These are phyloP conservation scores for Strongylocentrotus purpuratus DNA, from an alignment of 35 echinoderm and acorn worm species.

Conservation along the genomic window DNA sequence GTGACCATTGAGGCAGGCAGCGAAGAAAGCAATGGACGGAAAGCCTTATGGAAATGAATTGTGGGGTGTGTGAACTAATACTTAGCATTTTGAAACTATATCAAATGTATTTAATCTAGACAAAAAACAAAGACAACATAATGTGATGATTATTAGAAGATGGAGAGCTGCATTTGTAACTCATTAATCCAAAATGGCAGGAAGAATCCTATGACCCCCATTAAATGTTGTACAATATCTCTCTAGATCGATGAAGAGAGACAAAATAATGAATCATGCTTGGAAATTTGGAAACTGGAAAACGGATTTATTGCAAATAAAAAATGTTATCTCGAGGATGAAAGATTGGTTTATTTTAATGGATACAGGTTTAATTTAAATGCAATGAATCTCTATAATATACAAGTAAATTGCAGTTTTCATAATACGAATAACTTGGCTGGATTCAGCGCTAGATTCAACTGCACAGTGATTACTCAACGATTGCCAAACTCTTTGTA, in stretches of 20 bases:
- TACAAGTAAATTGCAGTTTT: neutral
- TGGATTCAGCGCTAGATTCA: neutral
- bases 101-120: neutral
- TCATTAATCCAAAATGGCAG: neutral
- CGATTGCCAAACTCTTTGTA: neutral
- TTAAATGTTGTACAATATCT: neutral
- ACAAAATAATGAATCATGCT: neutral
- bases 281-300: neutral
- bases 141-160: neutral
- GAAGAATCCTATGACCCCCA: neutral
- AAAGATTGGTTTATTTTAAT: neutral
- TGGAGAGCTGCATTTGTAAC: neutral
- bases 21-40: neutral
- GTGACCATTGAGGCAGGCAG: neutral
- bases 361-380: too few species aligned
- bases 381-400: neutral
- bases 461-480: neutral
- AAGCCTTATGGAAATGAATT: conserved; percentile 12
- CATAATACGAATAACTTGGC: neutral
- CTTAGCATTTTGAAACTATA: conserved; percentile 2
- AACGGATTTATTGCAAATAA: neutral
- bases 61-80: conserved; percentile 2
- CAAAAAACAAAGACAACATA: neutral
- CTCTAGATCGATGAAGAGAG: too few species aligned
- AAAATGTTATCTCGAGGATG: neutral